These are phyloP conservation scores for Heliconius charithonia DNA, from an alignment of 2,888 invertebrate genomes.

Conservation along the genomic window DNA sequence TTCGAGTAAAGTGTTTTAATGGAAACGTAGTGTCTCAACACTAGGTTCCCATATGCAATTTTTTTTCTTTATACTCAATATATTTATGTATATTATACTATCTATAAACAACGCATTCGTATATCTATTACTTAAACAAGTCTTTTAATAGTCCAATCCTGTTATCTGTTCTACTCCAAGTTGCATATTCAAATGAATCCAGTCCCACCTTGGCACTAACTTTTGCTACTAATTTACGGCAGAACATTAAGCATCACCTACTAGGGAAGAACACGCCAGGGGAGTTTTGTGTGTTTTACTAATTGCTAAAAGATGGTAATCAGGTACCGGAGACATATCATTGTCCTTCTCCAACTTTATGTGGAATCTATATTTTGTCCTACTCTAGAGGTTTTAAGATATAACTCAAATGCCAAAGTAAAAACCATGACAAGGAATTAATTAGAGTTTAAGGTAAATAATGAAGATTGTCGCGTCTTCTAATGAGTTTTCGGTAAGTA, in stretches of 20 bases:
- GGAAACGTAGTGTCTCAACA: no score
- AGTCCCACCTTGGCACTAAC: conserved; percentile 76
- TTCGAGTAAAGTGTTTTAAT: no score
- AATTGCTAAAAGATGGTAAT: conserved; percentile 86
- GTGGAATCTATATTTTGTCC: conserved; percentile 54
- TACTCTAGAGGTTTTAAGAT: conserved; percentile 64
- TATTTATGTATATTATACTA: no score
- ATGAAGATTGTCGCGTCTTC: conserved; percentile 81
- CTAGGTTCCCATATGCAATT: no score
- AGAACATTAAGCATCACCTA: conserved; percentile 83
- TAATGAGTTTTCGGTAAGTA: conserved; percentile 77
- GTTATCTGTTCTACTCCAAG: conserved; percentile 13
- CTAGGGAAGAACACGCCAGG: conserved; percentile 82
- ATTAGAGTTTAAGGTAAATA: conserved; percentile 83
- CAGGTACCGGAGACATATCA: conserved; percentile 71
- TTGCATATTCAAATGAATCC: conserved; percentile 26
- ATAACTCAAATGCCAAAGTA: conserved; percentile 81
- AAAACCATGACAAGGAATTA: conserved; percentile 85
- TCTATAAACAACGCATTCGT: background rate
- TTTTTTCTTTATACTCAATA: no score
- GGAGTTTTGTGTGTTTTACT: conserved; percentile 86
- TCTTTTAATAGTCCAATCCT: conserved; percentile 8
- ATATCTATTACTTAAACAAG: background rate
- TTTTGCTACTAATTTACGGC: conserved; percentile 81
- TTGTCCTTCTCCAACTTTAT: conserved; percentile 56